Base-by-base conservation (phyloP, 2,797 vertebrate genomes). In the Galago senegalensis region DNA sequence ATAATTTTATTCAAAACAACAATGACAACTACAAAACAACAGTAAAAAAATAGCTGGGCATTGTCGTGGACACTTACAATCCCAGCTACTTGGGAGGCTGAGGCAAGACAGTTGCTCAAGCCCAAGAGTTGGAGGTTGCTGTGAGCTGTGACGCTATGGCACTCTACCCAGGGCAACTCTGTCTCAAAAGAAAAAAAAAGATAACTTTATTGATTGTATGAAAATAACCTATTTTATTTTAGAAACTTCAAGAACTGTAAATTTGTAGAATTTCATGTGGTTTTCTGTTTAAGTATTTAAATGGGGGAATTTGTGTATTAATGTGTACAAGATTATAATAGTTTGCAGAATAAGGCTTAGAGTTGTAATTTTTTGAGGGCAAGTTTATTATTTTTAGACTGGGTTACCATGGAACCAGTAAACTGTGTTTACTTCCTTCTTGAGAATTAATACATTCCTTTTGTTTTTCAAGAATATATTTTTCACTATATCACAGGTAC, bases 391-490 rank as follows among this genome's bases (percentile, higher is more conserved):
- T 93, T 98, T 96, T 96, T 93, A 96, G 86, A 58, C 46, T 70
- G n/a, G 83, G 73, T 94, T 97, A 67, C 87, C 53, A 56, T 95
- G 87, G 72, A 97, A 95, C 37, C 37, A 40, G 37, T 40, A 40
- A 40, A 40, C 37, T 40, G 23, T 93, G n/a, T 89, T 95, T 96
- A 77, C 87, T 97, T 97, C 34, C 56, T 95, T 88, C 70, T 83
- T 94, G 53, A 94, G 63, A 87, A 93, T 94, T 92, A 91, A 84
- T 73, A 31, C 17, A 73, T 93, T 90, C 49, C 60, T 91, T 96
- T 97, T 95, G 77, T 93, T 96, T 96, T 97, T 96, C 60, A 95
- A 63, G 58, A 92, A 65, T 97, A 89, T 93, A 77, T 95, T 97
- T 96, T 90, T 95, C 49, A 82, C 56, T 87, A 0, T 91, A 63